These are phyloP conservation scores for Pluvianellus socialis DNA, from an alignment of 2,113 vertebrate species.

Conservation along the genomic window DNA sequence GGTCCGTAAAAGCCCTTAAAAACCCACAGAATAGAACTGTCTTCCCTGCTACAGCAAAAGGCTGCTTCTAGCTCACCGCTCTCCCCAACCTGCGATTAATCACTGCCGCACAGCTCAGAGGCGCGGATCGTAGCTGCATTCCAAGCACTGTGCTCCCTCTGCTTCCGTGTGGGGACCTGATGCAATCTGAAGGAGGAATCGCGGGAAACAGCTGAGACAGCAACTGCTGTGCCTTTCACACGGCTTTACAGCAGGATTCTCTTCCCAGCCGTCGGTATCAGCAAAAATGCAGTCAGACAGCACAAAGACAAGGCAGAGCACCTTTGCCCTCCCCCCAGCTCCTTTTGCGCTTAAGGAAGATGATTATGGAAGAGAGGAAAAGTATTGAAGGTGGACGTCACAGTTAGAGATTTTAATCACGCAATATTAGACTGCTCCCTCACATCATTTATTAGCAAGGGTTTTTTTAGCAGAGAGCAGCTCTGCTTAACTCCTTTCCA, in stretches of 20 bases:
- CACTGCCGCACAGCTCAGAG: not conserved
- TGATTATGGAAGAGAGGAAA: not conserved
- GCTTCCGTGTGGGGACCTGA: not conserved
- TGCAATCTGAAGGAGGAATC: not conserved
- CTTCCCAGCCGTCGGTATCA: not conserved
- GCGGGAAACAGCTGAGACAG: not conserved
- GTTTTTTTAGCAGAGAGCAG: not conserved
- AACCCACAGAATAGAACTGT: not conserved
- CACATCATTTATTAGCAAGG: not conserved
- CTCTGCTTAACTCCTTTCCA: not conserved
- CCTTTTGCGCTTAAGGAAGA: not conserved
- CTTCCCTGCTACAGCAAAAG: not conserved
- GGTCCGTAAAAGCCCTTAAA: not conserved
- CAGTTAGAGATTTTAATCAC: not conserved
- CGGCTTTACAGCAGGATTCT: not conserved
- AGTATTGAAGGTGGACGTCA: accelerated
- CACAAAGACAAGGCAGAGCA: not conserved
- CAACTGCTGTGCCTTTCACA: not conserved
- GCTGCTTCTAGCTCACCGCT: not conserved
- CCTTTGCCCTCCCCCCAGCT: not conserved
- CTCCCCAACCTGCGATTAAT: not conserved
- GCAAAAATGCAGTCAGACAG: not conserved
- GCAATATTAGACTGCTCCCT: not conserved
- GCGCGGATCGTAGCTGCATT: accelerated
- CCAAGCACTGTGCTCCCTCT: accelerated